These are phyloP conservation scores for Agrochola litura DNA, from an alignment of 2,888 invertebrate genomes.

Conservation along the genomic window DNA sequence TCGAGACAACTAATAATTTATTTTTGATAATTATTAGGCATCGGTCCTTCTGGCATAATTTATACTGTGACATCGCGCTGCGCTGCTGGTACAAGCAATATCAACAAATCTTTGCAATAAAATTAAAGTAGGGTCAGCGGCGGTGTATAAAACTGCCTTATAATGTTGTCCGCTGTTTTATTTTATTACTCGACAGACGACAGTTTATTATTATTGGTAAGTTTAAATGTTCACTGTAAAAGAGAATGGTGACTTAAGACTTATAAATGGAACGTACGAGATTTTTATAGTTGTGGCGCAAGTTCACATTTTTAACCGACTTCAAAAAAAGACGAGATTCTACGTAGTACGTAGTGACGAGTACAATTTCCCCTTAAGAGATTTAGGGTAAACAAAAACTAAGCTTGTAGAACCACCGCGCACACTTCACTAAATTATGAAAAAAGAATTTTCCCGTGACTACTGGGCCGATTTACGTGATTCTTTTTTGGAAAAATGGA, in stretches of 20 bases:
- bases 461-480: too few relatives aligned
- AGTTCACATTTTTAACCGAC: not conserved
- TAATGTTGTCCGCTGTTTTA: slow-evolving; percentile 51
- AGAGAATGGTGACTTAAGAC: not conserved
- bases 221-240: slow-evolving; percentile 14
- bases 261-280: not conserved
- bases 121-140: slow-evolving; percentile 64
- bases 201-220: slow-evolving; percentile 39
- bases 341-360: too few relatives aligned
- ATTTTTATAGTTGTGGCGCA: not conserved
- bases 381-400: too few relatives aligned
- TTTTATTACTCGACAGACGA: slow-evolving; percentile 52
- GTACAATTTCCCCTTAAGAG: too few relatives aligned
- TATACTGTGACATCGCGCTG: not conserved
- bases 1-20: not conserved
- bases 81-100: slow-evolving; percentile 41
- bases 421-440: too few relatives aligned
- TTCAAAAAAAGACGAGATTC: too few relatives aligned
- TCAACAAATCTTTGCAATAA: slow-evolving; percentile 65
- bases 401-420: too few relatives aligned
- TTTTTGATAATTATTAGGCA: not conserved
- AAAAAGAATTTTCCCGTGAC: too few relatives aligned
- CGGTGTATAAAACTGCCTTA: slow-evolving; percentile 55
- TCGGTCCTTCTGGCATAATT: slow-evolving; percentile 8
- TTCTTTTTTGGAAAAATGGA: too few relatives aligned